Evolutionary conservation across 1,140 invertebrate species (phyloP).

Genomic region (Heliconius melpomene): DNA sequence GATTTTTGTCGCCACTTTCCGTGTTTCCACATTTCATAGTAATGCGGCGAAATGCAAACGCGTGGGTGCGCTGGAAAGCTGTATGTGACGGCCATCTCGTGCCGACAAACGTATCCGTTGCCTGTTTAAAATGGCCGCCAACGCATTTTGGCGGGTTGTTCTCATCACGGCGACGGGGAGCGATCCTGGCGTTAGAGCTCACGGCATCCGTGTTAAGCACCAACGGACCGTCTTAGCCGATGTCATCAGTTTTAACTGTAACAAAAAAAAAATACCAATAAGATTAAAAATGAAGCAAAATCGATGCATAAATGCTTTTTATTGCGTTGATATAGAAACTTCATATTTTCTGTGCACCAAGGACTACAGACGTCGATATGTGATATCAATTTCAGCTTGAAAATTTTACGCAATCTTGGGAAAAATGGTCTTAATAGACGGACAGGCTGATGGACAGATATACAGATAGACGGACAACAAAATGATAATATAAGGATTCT

Average conservation of each 20-base stretch:
- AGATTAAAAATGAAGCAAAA: too few relatives aligned
- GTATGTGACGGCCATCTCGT: conserved; percentile 73
- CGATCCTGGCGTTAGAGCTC: conserved; percentile 65
- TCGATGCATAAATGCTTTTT: too few relatives aligned
- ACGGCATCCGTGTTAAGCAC: conserved; percentile 61
- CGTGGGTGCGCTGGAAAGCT: conserved; percentile 59
- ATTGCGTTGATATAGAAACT: too few relatives aligned
- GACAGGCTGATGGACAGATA: too few relatives aligned
- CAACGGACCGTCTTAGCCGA: conserved; percentile 32
- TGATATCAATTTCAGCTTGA: too few relatives aligned
- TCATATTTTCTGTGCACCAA: too few relatives aligned
- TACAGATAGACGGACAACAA: too few relatives aligned
- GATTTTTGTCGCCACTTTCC: conserved; percentile 80
- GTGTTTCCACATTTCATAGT: conserved; percentile 81
- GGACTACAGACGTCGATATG: too few relatives aligned
- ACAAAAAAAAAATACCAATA: conserved; percentile 42
- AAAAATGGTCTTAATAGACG: too few relatives aligned
- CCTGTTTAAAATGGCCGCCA: conserved; percentile 77
- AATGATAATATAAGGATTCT: too few relatives aligned
- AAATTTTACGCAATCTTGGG: too few relatives aligned
- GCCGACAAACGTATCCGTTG: conserved; percentile 70
- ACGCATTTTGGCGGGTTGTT: conserved; percentile 78
- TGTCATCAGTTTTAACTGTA: conserved; percentile 66
- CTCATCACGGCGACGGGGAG: conserved; percentile 75
- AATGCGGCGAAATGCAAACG: conserved; percentile 52